A percentile compares a stretch with the other conserved stretches of the same genome.
phyloP scores from a whole-genome alignment of 2,113 vertebrate species.

The Jaculus jaculus region DNA sequence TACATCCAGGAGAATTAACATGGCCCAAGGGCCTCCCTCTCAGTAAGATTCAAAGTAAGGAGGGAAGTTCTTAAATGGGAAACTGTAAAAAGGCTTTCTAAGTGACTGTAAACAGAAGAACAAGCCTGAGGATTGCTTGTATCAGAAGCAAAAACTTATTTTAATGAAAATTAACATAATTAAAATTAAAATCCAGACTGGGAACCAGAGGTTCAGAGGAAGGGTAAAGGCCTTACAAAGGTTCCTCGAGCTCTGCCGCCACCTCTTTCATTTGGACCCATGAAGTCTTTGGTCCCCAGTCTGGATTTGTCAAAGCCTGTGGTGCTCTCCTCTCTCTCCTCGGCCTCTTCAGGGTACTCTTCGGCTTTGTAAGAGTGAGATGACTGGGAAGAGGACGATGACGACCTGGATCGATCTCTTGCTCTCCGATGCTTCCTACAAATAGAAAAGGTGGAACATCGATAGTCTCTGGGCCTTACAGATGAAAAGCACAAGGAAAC shows the following conservation, averaged over 20 bases:
- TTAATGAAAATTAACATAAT: neutral
- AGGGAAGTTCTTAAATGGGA: neutral
- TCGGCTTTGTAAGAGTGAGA: slow-evolving; percentile 90
- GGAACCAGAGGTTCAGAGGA: neutral
- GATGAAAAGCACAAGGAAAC: neutral
- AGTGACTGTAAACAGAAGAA: neutral
- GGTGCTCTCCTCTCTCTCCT: slow-evolving; percentile 88
- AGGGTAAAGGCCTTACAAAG: slow-evolving; percentile 89
- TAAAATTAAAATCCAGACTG: neutral
- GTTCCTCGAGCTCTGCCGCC: slow-evolving; percentile 87
- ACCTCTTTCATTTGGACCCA: slow-evolving; percentile 86
- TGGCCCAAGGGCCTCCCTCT: neutral
- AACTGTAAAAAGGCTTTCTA: neutral
- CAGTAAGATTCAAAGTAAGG: rapidly evolving
- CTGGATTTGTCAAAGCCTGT: slow-evolving; percentile 88
- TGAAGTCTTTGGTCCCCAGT: slow-evolving; percentile 88
- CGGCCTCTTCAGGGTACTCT: slow-evolving; percentile 87
- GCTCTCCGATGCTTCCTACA: slow-evolving; percentile 92
- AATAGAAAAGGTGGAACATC: neutral
- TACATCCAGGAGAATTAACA: neutral
- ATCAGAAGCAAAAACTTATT: neutral
- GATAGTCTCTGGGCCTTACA: neutral
- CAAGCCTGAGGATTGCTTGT: neutral
- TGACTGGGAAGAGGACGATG: slow-evolving; percentile 93
- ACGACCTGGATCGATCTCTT: slow-evolving; percentile 93